phyloP scores from a whole-genome alignment of 2,888 invertebrate species.

The Trichogramma dendrolimi region DNA sequence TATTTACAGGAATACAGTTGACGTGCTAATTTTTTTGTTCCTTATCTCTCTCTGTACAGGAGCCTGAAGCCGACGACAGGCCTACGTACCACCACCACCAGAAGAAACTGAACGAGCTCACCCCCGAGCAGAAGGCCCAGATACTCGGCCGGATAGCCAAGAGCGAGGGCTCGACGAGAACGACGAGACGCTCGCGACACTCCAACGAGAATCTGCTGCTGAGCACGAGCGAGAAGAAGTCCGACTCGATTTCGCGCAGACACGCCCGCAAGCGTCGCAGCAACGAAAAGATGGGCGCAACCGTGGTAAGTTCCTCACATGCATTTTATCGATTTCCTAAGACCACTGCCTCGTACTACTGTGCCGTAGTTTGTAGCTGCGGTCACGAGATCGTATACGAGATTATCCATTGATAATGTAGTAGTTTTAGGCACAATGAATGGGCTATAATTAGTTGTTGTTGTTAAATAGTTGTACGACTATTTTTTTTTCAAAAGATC shows the following conservation, averaged over 20 bases:
- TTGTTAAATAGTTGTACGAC: no score
- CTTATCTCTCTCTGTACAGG: constrained; percentile 33
- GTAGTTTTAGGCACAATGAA: no score
- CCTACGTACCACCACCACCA: constrained; percentile 38
- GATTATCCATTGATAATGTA: no score
- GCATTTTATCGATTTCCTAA: neutral
- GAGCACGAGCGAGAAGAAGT: constrained; percentile 45
- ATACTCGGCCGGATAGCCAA: constrained; percentile 44
- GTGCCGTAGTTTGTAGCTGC: no score
- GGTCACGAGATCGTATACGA: no score
- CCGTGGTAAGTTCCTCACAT: constrained; percentile 57
- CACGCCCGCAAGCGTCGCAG: constrained; percentile 61
- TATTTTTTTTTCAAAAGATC: no score
- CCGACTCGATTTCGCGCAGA: constrained; percentile 51
- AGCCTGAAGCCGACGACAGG: constrained; percentile 45
- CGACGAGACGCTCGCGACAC: constrained; percentile 42
- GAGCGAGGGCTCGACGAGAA: constrained; percentile 34
- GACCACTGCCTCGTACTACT: no score
- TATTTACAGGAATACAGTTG: neutral
- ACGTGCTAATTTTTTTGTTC: neutral
- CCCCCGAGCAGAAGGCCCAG: constrained; percentile 44
- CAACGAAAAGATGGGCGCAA: constrained; percentile 59
- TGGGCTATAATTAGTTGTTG: no score
- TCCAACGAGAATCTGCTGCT: constrained; percentile 41
- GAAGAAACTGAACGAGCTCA: constrained; percentile 42